Base-by-base conservation (phyloP, 2,888 invertebrate species). In the Eupithecia centaureata region DNA sequence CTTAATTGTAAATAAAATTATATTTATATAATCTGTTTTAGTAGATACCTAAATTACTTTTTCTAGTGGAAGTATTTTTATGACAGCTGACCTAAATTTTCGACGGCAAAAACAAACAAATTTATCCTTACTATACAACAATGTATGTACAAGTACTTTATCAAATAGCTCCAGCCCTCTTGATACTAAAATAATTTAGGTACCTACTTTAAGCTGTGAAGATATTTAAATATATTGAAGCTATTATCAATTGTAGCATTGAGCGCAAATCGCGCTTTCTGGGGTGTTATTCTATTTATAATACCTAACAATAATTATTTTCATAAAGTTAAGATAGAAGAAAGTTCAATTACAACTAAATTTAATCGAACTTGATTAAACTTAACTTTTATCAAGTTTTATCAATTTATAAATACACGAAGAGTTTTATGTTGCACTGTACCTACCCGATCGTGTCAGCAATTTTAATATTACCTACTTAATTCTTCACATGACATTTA, bases 1-100 rank as follows among this genome's bases (percentile, higher is more conserved):
- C 62, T 65, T 69, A 63, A 65, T 60, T 69, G 69, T 69, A 69
- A 63, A 65, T 65, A 56, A 69, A 58, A 42, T 10, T 61, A 65
- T 61, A 58, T 61, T 64, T 59, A 63, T 61, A 59, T 68, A 32
- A 64, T 64, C 56, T 64, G 33, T 51, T 64, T 61, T 38, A 52
- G 59, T 58, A 57, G 57, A 57, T 57, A 57, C 57, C 57, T 57
- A 65, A 52, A 62, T 28, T 42, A 54, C 22, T 65, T 58, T 61
- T 61, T 27, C 10, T 56, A 30, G 3, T 56, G 10, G 0, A 47
- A 54, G 5, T 22, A 32, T 57, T 13, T 32, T 1, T 22, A 56
- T 54, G 30, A 56, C n/a, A 56, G 7, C 22, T 35, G 5, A 12
- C 35, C 13, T 1, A 13, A 15, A 13, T 13, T 52, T 52, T 51